Conservation (phyloP, 2,113 vertebrate species). For the Loxodonta africana region DNA sequence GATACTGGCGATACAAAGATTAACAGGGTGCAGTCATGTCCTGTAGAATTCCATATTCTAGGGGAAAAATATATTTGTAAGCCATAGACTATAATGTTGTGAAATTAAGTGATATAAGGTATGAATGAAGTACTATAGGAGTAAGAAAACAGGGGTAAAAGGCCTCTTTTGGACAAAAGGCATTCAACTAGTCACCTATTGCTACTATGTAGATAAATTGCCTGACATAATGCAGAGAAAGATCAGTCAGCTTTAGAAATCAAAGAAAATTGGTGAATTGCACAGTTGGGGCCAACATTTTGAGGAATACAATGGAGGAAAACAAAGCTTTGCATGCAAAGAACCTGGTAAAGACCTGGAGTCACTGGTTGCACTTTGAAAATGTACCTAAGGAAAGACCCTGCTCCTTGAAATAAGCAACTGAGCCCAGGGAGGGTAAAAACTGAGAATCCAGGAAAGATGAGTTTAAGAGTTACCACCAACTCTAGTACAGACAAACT, state of each 20-base stretch:
- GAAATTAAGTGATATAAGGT: not conserved
- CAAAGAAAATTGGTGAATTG: not conserved
- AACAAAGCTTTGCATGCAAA: not conserved
- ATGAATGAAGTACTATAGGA: not conserved
- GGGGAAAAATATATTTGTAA: not conserved
- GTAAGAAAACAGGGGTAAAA: not conserved
- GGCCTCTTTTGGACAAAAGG: not conserved
- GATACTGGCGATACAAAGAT: not conserved
- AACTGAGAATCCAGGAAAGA: not conserved
- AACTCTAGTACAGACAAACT: not conserved
- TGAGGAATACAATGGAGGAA: not conserved
- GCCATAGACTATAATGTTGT: not conserved
- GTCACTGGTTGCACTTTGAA: not conserved
- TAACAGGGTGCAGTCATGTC: not conserved
- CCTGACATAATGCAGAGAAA: not conserved
- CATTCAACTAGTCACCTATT: not conserved
- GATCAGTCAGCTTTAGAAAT: not conserved
- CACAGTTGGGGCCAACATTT: not conserved
- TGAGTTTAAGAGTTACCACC: not conserved
- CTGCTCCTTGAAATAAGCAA: not conserved
- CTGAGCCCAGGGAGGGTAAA: not conserved
- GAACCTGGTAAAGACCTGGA: not conserved
- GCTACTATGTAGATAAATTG: not conserved
- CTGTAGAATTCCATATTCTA: not conserved
- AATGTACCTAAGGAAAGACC: not conserved